Percentiles rank a stretch among this genome's conserved stretches.
Evolutionary conservation across 2,888 invertebrate species (phyloP).

Genomic region (Torymus auratus): DNA sequence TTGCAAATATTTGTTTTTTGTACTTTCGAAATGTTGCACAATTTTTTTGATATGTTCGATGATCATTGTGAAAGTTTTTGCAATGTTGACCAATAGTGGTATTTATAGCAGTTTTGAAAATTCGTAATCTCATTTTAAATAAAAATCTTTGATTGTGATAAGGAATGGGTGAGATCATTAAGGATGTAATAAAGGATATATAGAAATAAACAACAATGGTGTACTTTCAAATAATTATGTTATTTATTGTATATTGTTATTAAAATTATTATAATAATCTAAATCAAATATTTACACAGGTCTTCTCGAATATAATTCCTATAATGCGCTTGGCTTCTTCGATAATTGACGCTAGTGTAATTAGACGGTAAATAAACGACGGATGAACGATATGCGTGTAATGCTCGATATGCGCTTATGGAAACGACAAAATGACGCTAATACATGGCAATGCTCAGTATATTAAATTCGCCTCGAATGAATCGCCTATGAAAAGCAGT

Average conservation of each 20-base stretch:
- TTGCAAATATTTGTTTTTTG: too few species aligned
- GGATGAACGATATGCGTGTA: conserved; percentile 14
- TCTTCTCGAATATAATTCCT: conserved; percentile 53
- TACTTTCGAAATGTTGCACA: too few species aligned
- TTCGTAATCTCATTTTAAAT: too few species aligned
- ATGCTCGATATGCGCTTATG: conserved; percentile 24
- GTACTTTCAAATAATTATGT: conserved; percentile 54
- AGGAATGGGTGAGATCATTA: not conserved
- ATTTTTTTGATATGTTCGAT: too few species aligned
- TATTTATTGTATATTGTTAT: conserved; percentile 58
- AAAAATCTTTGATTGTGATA: too few species aligned
- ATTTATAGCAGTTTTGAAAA: too few species aligned
- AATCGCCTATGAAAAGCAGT: conserved; percentile 21
- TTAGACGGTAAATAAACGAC: conserved; percentile 45
- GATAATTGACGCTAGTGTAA: conserved; percentile 56
- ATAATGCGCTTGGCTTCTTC: conserved; percentile 55
- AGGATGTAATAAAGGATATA: not conserved
- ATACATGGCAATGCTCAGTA: conserved; percentile 29
- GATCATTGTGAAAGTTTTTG: too few species aligned
- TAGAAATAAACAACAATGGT: not conserved
- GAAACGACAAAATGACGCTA: conserved; percentile 6
- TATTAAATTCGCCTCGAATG: conserved; percentile 21
- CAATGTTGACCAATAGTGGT: too few species aligned
- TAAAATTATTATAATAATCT: conserved; percentile 59
- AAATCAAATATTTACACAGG: conserved; percentile 58